Evolutionary conservation across 2,113 vertebrate genomes (phyloP).

Genomic region (Phalacrocorax brasilianus): DNA sequence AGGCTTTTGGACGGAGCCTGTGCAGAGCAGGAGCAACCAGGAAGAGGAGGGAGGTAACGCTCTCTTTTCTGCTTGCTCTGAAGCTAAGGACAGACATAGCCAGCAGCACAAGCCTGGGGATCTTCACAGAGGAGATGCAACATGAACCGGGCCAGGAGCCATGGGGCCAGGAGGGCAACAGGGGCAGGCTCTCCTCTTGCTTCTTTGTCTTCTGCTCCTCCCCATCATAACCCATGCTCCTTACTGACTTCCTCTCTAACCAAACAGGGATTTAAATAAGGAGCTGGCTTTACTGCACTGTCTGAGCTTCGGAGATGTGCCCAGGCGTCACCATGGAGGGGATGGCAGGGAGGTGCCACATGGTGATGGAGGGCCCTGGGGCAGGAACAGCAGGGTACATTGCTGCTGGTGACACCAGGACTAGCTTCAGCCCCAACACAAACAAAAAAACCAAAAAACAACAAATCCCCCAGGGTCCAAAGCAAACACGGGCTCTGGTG

Average conservation of each 20-base stretch:
- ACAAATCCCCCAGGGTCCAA: not conserved
- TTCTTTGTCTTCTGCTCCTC: not conserved
- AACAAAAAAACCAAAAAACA: not conserved
- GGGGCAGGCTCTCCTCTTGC: not conserved
- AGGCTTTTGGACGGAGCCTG: not conserved
- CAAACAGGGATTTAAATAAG: not conserved
- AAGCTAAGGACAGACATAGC: not conserved
- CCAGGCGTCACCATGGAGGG: fast-evolving
- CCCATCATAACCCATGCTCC: not conserved
- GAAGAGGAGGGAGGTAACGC: not conserved
- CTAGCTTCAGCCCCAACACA: not conserved
- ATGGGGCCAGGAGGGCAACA: not conserved
- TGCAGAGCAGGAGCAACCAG: not conserved
- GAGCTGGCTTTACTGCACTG: not conserved
- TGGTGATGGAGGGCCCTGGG: not conserved
- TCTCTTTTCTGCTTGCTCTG: not conserved
- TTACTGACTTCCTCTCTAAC: not conserved
- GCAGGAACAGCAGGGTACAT: not conserved
- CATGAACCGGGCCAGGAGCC: not conserved
- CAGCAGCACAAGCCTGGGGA: not conserved
- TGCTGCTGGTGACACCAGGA: not conserved
- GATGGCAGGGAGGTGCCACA: no score
- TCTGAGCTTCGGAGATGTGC: not conserved
- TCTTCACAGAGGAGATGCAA: not conserved
- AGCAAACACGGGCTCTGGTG: not conserved